A percentile compares a stretch with the other conserved stretches of the same genome.
These are phyloP conservation scores for Catharus fuscescens DNA, from an alignment of 2,113 vertebrate species.

Conservation along the genomic window DNA sequence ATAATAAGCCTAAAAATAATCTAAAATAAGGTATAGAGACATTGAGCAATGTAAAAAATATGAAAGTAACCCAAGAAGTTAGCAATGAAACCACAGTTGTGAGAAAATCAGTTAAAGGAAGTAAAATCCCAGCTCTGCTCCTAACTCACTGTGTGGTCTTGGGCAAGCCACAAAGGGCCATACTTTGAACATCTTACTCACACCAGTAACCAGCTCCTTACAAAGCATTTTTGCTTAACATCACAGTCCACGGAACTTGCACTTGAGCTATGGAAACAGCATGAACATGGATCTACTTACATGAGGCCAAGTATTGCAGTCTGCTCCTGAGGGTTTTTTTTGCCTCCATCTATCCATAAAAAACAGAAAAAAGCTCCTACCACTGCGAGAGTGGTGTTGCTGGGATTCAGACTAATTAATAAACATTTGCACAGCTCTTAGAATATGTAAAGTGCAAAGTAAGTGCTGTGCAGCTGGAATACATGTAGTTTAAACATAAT, in stretches of 20 bases:
- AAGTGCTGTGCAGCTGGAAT: background rate
- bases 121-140: slow-evolving; percentile 17
- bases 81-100: slow-evolving; percentile 37
- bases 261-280: background rate
- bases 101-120: slow-evolving; percentile 54
- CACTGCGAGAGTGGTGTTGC: background rate
- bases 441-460: slow-evolving; percentile 1
- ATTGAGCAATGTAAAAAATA: background rate
- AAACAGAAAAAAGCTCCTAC: background rate
- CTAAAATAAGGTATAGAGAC: background rate
- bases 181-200: slow-evolving; percentile 46
- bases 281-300: background rate
- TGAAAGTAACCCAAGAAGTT: background rate
- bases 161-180: background rate
- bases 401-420: slow-evolving; percentile 26
- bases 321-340: background rate
- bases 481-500: slow-evolving; percentile 12
- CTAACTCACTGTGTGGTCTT: slow-evolving; percentile 7
- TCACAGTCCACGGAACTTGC: background rate
- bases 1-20: background rate
- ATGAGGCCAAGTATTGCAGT: background rate
- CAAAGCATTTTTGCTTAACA: slow-evolving; percentile 26
- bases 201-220: slow-evolving; percentile 1
- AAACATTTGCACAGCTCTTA: background rate
- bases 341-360: background rate